A percentile compares a stretch with the other conserved stretches of the same genome.
These are phyloP conservation scores for Laticauda laticaudata DNA, from an alignment of 2,113 vertebrate genomes.

Conservation along the genomic window DNA sequence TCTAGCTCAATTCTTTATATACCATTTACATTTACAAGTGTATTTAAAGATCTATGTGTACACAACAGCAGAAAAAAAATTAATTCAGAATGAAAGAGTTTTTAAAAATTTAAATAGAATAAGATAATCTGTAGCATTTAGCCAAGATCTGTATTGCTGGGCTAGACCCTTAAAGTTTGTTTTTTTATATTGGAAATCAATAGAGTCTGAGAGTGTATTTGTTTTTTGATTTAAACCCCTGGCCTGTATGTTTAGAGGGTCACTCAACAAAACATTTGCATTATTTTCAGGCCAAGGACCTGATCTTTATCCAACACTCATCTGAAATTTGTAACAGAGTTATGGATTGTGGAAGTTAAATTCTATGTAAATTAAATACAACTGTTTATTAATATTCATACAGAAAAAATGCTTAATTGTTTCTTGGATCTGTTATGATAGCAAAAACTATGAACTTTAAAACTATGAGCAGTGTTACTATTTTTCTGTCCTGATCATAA, in stretches of 20 bases:
- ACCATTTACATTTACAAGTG: background rate
- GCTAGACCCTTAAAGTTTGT: too few species aligned
- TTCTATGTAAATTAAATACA: background rate
- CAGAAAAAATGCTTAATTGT: background rate
- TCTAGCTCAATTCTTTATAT: background rate
- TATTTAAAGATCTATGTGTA: background rate
- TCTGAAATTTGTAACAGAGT: background rate
- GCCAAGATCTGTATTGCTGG: background rate
- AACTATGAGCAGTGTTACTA: background rate
- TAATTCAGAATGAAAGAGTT: background rate
- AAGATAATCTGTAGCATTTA: background rate
- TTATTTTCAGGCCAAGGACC: background rate
- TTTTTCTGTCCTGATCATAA: background rate
- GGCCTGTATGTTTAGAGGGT: background rate
- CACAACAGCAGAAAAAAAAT: background rate
- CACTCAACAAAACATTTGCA: background rate
- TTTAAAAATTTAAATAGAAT: background rate
- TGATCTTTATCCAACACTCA: background rate
- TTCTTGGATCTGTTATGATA: background rate
- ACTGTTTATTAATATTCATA: background rate
- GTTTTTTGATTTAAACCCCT: background rate
- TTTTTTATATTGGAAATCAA: background rate
- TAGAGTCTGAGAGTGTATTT: background rate
- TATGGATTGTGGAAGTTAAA: background rate
- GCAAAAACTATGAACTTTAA: background rate